Conservation (phyloP, 2,888 invertebrate genomes). For the Euzetes globulus region DNA sequence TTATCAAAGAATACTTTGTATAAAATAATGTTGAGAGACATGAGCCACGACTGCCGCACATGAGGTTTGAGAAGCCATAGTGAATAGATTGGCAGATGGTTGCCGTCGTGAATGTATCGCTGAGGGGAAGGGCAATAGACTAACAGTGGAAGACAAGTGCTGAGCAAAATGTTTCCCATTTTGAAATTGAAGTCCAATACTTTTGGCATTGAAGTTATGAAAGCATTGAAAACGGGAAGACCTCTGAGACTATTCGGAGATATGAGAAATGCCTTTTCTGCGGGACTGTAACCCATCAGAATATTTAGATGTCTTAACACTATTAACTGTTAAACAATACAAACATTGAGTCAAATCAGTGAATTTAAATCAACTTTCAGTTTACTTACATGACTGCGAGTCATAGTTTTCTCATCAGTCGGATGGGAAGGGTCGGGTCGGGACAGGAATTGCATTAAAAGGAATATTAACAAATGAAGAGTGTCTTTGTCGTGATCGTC, state of each 20-base stretch:
- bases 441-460: conserved; percentile 91
- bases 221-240: conserved; percentile 92
- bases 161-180: conserved; percentile 80
- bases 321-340: conserved; percentile 58
- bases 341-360: neutral
- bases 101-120: conserved; percentile 52
- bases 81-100: conserved; percentile 64
- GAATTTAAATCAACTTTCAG: neutral
- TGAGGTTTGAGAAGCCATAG: conserved; percentile 81
- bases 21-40: conserved; percentile 80
- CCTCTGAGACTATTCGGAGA: conserved; percentile 75
- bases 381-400: conserved; percentile 54
- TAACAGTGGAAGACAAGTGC: conserved; percentile 69
- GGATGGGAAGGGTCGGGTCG: conserved; percentile 72
- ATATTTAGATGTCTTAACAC: conserved; percentile 85
- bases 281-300: conserved; percentile 82
- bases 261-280: conserved; percentile 83
- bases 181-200: conserved; percentile 89
- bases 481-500: conserved; percentile 89
- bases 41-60: conserved; percentile 81
- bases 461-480: conserved; percentile 80
- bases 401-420: conserved; percentile 71
- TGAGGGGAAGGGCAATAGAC: conserved; percentile 75
- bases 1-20: conserved; percentile 66
- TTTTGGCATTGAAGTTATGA: conserved; percentile 79